Percentiles rank a stretch among this genome's conserved stretches.
Conservation (phyloP, 2,113 vertebrate species). For the Xenotilapia leptura region DNA sequence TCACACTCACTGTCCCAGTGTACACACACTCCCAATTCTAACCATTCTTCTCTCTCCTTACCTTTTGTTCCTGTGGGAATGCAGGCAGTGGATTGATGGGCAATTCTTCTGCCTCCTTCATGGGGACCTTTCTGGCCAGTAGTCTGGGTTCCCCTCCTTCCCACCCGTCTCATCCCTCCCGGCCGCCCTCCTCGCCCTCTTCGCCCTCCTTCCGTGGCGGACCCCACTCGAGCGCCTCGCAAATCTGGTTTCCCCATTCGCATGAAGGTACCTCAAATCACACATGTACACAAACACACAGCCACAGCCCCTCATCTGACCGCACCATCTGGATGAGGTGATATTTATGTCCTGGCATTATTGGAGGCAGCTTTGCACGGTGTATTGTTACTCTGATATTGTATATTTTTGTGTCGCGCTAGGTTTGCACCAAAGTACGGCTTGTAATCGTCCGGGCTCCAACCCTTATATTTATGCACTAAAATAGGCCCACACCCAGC, state of each 20-base stretch:
- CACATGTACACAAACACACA: constrained; percentile 13
- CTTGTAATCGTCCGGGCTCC: constrained; percentile 44
- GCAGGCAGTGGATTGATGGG: constrained; percentile 92
- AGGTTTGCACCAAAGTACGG: constrained; percentile 22
- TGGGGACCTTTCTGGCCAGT: constrained; percentile 94
- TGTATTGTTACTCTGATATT: constrained; percentile 45
- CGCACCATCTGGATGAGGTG: not conserved
- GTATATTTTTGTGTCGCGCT: constrained; percentile 31
- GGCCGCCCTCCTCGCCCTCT: constrained; percentile 82
- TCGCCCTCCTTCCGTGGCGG: constrained; percentile 84
- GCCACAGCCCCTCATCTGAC: not conserved
- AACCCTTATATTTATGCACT: constrained; percentile 49
- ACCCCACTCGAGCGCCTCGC: constrained; percentile 87
- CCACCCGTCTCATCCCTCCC: constrained; percentile 79
- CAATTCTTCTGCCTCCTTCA: constrained; percentile 88
- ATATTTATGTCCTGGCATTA: not conserved
- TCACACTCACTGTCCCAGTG: not conserved
- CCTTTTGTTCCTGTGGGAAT: constrained; percentile 29
- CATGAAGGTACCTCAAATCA: constrained; percentile 84
- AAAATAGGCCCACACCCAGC: constrained; percentile 27
- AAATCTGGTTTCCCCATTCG: constrained; percentile 97
- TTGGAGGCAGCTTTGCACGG: not conserved
- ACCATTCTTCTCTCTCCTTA: constrained; percentile 37
- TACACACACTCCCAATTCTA: constrained; percentile 8
- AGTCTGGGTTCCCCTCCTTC: constrained; percentile 84